Evolutionary conservation across 2,113 vertebrate genomes (phyloP).

Genomic region (Ardeotis arabs): DNA sequence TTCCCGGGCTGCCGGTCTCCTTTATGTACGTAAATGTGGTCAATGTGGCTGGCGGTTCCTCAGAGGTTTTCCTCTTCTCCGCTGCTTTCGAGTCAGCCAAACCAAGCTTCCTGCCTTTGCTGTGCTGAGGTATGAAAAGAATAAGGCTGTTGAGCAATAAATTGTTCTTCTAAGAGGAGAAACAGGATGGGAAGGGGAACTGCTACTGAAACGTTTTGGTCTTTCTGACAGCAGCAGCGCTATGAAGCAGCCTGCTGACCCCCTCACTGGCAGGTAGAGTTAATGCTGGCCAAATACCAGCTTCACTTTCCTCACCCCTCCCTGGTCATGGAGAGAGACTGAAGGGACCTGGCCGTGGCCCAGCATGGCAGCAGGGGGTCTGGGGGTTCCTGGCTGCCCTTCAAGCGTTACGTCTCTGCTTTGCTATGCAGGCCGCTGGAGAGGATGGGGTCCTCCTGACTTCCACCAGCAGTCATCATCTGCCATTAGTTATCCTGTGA

Average conservation of each 20-base stretch:
- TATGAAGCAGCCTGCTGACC: background rate
- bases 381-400: background rate
- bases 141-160: background rate
- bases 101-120: background rate
- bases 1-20: background rate
- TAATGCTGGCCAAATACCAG: background rate
- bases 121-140: background rate
- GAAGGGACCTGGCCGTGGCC: background rate
- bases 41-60: background rate
- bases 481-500: fast-evolving
- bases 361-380: background rate
- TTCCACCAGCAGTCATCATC: background rate
- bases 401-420: background rate
- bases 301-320: background rate
- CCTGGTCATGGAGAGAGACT: background rate
- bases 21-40: background rate
- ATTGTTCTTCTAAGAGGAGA: background rate
- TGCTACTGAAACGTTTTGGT: background rate
- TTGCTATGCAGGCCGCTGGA: fast-evolving
- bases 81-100: background rate
- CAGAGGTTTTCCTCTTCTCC: background rate
- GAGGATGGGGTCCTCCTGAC: background rate
- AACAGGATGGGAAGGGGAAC: background rate
- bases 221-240: background rate
- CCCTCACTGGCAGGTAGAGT: background rate